Base-by-base conservation (phyloP, 53 echinoderm and acorn worm species). In the Paracentrotus lividus region DNA sequence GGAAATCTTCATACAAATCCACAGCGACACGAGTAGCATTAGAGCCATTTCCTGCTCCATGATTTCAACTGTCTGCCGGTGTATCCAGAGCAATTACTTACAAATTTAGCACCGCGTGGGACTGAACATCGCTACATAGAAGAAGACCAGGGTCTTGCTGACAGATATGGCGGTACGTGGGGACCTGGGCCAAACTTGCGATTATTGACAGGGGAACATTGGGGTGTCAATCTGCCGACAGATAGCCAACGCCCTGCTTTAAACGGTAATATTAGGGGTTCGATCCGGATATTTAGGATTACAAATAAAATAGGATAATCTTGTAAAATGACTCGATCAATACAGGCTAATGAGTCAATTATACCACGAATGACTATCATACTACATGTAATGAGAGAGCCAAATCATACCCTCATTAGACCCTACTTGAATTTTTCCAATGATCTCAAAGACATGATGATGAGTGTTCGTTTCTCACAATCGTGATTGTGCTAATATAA, bases 1-100 rank as follows among this genome's bases (percentile, higher is more conserved):
- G 49, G 85, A 49, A 85, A 85, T 85, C 85, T 52, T 85, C 85
- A 52, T 51, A 85, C 85, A 85, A 85, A 85, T 85, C 85, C 52
- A 26, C 49, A 3, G 14, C 85, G 85, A 85, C 85, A 85, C 26
- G 85, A 52, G 52, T 32, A 23, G 85, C 52, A 85, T 85, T 85
- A 85, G 49, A 49, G 26, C 52, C 9, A 85, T 51, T 52, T 52
- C 85, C 85, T 85, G 49, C 49, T 27, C 40, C 21, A 8, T 52
- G 52, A 85, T 49, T 85, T 49, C 85, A 51, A 51, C 85, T 85
- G 85, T 85, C 85, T 52, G 85, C 8, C 49, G 52, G 49, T 51
- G 32, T 51, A 85, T 52, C 85, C 49, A 49, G 52, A 29, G 13
- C 52, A 52, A 85, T 85, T 32, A 85, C 51, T 85, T 85, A 85